phyloP scores from a whole-genome alignment of 2,888 invertebrate genomes.

The Acanthococcus lagerstroemiae region DNA sequence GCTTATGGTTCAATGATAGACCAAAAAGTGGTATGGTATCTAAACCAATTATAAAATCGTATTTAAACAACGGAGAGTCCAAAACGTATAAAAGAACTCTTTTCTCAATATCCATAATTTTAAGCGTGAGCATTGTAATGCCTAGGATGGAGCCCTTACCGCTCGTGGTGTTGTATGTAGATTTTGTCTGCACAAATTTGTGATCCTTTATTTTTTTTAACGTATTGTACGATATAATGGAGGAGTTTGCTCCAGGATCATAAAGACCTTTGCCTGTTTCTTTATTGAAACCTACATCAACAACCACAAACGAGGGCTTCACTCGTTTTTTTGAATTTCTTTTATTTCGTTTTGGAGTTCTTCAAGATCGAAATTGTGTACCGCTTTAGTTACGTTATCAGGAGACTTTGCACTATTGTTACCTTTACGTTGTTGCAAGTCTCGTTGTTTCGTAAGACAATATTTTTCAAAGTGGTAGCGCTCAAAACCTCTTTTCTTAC shows the following conservation, averaged over 20 bases:
- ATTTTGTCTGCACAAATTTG: neutral
- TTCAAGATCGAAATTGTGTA: neutral
- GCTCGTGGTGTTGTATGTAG: neutral
- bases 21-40: neutral
- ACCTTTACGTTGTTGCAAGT: neutral
- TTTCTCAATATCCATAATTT: neutral
- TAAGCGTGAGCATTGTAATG: neutral
- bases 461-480: neutral
- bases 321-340: conserved; percentile 6
- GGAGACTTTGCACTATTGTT: neutral
- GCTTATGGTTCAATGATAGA: neutral
- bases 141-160: neutral
- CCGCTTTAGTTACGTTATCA: neutral
- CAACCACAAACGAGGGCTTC: conserved; percentile 2
- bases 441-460: neutral
- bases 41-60: neutral
- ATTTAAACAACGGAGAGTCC: neutral
- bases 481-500: neutral
- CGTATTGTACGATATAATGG: neutral
- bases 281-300: neutral
- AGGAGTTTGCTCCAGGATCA: neutral
- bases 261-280: neutral
- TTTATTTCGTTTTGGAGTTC: neutral
- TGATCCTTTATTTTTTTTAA: conserved; percentile 1
- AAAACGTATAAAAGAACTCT: neutral